Conservation (phyloP, 2,113 vertebrate species). For the Aegotheles bennettii region DNA sequence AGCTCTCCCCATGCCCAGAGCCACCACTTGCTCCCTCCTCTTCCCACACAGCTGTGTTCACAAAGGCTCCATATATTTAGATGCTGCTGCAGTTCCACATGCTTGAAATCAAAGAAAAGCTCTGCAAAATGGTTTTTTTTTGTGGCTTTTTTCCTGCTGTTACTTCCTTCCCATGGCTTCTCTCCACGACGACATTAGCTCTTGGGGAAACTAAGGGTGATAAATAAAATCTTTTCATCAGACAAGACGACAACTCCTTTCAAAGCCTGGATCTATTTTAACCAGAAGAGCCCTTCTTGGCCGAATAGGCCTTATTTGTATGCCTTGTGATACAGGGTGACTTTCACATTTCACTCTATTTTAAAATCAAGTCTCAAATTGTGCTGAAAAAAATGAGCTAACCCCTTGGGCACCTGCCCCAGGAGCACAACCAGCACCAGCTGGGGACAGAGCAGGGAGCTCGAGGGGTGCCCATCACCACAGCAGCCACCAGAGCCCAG, state of each 20-base stretch:
- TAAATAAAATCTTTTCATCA: neutral
- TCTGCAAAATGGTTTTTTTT: neutral
- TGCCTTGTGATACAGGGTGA: neutral
- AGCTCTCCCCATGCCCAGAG: neutral
- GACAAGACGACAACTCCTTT: neutral
- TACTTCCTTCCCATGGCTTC: neutral
- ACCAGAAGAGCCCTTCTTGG: slow-evolving; percentile 2
- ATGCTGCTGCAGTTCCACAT: neutral
- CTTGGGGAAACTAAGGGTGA: neutral
- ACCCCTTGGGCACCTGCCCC: neutral
- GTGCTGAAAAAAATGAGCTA: fast-evolving
- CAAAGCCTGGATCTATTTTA: neutral
- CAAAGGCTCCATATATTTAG: slow-evolving; percentile 17
- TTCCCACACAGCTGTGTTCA: neutral
- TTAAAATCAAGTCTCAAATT: neutral
- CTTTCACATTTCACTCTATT: neutral
- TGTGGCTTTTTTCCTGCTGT: neutral
- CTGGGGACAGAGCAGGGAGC: neutral
- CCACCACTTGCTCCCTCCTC: neutral
- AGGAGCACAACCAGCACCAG: neutral
- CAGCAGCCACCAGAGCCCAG: neutral
- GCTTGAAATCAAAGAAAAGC: neutral
- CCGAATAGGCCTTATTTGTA: neutral
- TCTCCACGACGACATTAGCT: neutral
- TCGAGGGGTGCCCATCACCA: neutral